Evolutionary conservation across 1,140 invertebrate genomes (phyloP), one percentile per base, ranked within the genome.

Genomic region (Ostrea denselamellosa): DNA sequence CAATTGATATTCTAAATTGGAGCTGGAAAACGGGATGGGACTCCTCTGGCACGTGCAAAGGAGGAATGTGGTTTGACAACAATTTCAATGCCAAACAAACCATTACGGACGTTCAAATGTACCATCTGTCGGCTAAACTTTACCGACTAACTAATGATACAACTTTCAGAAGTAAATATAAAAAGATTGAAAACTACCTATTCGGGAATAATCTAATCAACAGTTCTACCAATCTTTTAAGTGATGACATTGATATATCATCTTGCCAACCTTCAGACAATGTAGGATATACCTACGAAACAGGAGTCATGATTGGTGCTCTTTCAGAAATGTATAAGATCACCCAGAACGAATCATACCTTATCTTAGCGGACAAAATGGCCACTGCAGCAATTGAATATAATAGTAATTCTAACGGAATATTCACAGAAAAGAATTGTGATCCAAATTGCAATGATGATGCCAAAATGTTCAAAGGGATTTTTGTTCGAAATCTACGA

Each of bases 11-110:
- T 8, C 91, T 90, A 65, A 86, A 91, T 51, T 92, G 91, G 91
- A 19, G 58, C n/a, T 92, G 91, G 91, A 53, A 87, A n/a, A 92
- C 87, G 4, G 91, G 90, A 2, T 92, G 91, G 91, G 91, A 92
- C 83, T 14, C 65, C 0, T 85, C 19, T 19, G 65, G 82, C 3
- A 86, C 25, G 17, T 92, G 91, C 81, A 85, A 83, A 2, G 90
- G 91, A 8, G 91, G 91, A 0, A 86, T 92, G 22, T 92, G 86
- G 83, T 92, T 92, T 71, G 91, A 92, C 62, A 88, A 92, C 56
- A 83, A 44, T 17, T 65, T 88, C n/a, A 85, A 12, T 25, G 77
- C 86, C 0, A 92, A 92, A 84, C 87, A 89, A 68, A 91, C 90
- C 0, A 92, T 92, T 14, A 92, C 91, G 9, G 90, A 91, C 28